Evolutionary conservation across 2,113 vertebrate species (phyloP).

Genomic region (Perca fluviatilis): DNA sequence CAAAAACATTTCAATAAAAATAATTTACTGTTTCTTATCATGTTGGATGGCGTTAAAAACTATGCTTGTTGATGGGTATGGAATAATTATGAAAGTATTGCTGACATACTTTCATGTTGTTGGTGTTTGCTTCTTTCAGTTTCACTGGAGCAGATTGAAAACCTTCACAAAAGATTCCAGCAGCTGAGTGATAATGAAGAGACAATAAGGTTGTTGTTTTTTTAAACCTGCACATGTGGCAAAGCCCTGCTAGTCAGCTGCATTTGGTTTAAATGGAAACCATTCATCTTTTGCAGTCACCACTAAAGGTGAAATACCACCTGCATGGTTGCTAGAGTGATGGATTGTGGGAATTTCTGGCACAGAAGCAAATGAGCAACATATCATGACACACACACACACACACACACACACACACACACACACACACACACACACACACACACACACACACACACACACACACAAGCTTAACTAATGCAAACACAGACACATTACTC

Average conservation of each 20-base stretch:
- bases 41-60: not conserved
- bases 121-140: slow-evolving; percentile 80
- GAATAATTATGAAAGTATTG: not conserved
- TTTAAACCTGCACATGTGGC: not conserved
- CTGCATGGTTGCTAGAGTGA: not conserved
- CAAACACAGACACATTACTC: slow-evolving; percentile 1
- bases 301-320: not conserved
- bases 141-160: slow-evolving; percentile 91
- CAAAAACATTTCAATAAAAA: not conserved
- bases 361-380: slow-evolving; percentile 4
- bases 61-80: not conserved
- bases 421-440: too few species aligned
- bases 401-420: too few species aligned
- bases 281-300: not conserved
- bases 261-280: not conserved
- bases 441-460: not conserved
- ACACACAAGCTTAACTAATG: not conserved
- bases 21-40: not conserved
- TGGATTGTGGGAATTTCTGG: slow-evolving; percentile 41
- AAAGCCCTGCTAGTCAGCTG: not conserved
- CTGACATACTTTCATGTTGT: not conserved
- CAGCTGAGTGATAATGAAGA: slow-evolving; percentile 88
- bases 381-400: slow-evolving; percentile 13
- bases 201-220: slow-evolving; percentile 88
- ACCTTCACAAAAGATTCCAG: slow-evolving; percentile 89